phyloP scores from a whole-genome alignment of 2,797 vertebrate species.

The Cichlasoma orientale region DNA sequence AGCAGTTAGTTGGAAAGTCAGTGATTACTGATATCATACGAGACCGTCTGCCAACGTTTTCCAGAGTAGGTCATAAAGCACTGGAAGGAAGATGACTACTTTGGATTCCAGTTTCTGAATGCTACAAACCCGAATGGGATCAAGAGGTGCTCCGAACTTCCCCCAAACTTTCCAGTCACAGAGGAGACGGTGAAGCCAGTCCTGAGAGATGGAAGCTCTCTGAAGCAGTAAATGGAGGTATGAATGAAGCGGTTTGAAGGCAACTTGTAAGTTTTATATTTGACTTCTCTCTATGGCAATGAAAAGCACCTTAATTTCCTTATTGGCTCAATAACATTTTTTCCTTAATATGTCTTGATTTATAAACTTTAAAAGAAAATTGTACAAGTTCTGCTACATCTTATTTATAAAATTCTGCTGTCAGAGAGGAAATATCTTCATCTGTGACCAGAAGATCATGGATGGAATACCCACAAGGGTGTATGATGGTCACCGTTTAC shows the following conservation, averaged over 20 bases:
- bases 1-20: no score
- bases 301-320: no score
- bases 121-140: constrained; percentile 65
- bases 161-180: constrained; percentile 67
- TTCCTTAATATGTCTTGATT: neutral
- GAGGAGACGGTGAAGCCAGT: constrained; percentile 68
- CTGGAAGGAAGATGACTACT: constrained; percentile 75
- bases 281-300: no score
- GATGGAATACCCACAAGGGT: constrained; percentile 35
- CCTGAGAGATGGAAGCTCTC: constrained; percentile 48
- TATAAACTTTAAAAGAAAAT: no score
- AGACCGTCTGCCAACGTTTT: neutral
- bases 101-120: constrained; percentile 74
- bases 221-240: constrained; percentile 61
- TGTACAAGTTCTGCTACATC: neutral
- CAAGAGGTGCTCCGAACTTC: constrained; percentile 60
- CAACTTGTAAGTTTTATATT: no score
- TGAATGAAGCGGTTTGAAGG: no score
- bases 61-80: constrained; percentile 66
- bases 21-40: neutral
- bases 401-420: neutral
- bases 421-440: constrained; percentile 65
- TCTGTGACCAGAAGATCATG: constrained; percentile 57
- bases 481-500: constrained; percentile 28
- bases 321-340: no score